Evolutionary conservation across 2,797 vertebrate species (phyloP).

Genomic region (Apodemus agrarius): DNA sequence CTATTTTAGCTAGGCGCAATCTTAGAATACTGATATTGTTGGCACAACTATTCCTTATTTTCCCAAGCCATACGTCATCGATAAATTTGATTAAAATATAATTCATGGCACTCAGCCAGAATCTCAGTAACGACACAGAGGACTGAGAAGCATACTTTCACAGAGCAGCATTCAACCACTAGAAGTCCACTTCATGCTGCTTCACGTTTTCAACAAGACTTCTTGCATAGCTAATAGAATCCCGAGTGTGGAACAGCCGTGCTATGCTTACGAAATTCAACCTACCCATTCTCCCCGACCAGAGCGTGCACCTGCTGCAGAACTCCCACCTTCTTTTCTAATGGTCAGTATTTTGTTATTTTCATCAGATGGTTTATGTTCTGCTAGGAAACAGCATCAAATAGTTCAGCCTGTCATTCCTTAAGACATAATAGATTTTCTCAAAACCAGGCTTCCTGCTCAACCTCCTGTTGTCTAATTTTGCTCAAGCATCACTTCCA

Average conservation of each 20-base stretch:
- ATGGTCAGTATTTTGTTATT: neutral
- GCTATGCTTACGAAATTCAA: neutral
- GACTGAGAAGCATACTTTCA: neutral
- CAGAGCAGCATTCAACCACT: neutral
- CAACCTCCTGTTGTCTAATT: neutral
- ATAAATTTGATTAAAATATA: neutral
- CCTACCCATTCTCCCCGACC: neutral
- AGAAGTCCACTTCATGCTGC: neutral
- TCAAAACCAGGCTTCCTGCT: neutral
- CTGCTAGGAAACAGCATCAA: neutral
- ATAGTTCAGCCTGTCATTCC: neutral
- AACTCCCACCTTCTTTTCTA: neutral
- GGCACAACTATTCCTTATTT: neutral
- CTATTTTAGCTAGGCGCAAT: neutral
- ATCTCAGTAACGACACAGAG: neutral
- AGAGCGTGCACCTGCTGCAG: neutral
- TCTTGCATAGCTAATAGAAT: neutral
- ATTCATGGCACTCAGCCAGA: neutral
- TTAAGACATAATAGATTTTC: neutral
- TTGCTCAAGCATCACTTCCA: neutral
- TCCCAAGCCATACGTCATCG: neutral
- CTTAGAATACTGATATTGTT: constrained; percentile 19
- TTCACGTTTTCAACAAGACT: neutral
- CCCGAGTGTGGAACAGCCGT: neutral
- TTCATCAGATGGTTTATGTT: neutral